Evolutionary conservation across 2,888 invertebrate species (phyloP).

Genomic region (Camponotus fellah): DNA sequence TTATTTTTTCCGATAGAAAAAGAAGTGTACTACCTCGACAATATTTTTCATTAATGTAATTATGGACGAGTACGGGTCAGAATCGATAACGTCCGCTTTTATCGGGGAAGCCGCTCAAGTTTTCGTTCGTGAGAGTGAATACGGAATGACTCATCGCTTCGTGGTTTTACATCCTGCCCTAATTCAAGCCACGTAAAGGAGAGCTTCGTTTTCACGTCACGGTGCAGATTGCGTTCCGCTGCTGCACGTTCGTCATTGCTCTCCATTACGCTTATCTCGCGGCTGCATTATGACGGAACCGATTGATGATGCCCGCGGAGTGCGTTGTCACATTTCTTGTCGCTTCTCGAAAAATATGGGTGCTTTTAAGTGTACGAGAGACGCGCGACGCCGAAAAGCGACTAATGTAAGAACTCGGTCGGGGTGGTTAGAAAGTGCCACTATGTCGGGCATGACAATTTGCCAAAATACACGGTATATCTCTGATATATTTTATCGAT

Average conservation of each 20-base stretch:
- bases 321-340: conserved; percentile 57
- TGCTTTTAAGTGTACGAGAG: conserved; percentile 69
- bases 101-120: conserved; percentile 40
- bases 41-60: conserved; percentile 3
- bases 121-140: conserved; percentile 47
- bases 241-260: conserved; percentile 57
- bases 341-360: conserved; percentile 60
- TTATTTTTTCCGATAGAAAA: not conserved
- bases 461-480: not conserved
- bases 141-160: conserved; percentile 53
- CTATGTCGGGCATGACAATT: not conserved
- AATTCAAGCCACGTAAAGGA: conserved; percentile 51
- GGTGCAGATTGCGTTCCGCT: conserved; percentile 33
- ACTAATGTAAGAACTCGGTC: conserved; percentile 17
- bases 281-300: conserved; percentile 57
- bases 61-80: not conserved
- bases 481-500: not conserved
- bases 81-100: conserved; percentile 45
- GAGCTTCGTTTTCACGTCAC: conserved; percentile 53
- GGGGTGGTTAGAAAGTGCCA: not conserved
- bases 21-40: not conserved
- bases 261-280: conserved; percentile 50
- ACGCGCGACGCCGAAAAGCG: conserved; percentile 28
- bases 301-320: conserved; percentile 56
- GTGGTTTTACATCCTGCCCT: conserved; percentile 46